These are phyloP conservation scores for Eptesicus fuscus DNA, from an alignment of 2,113 vertebrate species.

Conservation along the genomic window DNA sequence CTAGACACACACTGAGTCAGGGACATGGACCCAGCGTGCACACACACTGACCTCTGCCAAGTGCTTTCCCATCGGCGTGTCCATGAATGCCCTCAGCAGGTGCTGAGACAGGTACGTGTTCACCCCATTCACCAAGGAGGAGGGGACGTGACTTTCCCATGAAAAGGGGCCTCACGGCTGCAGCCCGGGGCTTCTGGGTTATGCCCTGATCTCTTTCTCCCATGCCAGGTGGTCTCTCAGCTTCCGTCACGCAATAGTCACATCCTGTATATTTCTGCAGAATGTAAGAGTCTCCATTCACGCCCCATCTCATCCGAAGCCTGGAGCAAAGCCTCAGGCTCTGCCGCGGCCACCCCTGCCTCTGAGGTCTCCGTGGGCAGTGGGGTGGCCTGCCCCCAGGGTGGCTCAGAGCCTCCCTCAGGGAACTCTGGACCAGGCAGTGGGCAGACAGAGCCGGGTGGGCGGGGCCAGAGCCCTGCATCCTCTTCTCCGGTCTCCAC, in stretches of 20 bases:
- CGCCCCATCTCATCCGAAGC: background rate
- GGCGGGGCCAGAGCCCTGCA: accelerated
- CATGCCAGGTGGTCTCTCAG: background rate
- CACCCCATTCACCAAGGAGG: background rate
- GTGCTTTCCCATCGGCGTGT: accelerated
- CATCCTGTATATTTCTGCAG: background rate
- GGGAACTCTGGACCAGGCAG: background rate
- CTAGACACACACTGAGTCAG: accelerated
- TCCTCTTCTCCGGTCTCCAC: background rate
- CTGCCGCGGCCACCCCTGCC: background rate
- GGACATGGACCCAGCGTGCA: accelerated
- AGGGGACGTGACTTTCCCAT: background rate
- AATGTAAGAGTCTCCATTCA: background rate
- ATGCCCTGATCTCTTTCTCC: background rate
- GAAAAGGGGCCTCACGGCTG: background rate
- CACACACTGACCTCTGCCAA: no score
- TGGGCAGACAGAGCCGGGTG: background rate
- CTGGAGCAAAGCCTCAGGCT: background rate
- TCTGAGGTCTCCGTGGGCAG: background rate
- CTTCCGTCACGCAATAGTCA: background rate
- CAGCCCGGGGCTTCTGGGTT: background rate
- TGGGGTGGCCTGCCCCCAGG: no score
- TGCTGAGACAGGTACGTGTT: no score
- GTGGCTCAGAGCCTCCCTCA: background rate
- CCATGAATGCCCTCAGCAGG: accelerated